phyloP scores from a whole-genome alignment of 1,140 invertebrate genomes.

The Chrysoperla carnea region DNA sequence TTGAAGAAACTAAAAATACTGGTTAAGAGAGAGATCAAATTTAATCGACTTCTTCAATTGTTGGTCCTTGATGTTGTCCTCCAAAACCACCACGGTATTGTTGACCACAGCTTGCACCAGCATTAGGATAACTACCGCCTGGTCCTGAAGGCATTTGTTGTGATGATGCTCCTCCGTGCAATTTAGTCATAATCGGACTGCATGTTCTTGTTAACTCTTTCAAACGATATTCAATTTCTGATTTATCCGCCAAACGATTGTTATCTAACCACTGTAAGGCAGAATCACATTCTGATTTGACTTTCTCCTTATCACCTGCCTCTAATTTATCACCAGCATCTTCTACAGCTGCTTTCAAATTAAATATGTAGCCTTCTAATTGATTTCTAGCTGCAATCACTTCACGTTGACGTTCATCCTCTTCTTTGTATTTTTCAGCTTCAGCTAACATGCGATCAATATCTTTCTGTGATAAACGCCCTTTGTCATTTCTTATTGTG shows the following conservation, averaged over 20 bases:
- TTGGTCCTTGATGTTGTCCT: slow-evolving; percentile 29
- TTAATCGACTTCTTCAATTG: slow-evolving; percentile 48
- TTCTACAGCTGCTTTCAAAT: slow-evolving; percentile 53
- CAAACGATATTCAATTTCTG: slow-evolving; percentile 56
- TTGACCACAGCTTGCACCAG: slow-evolving; percentile 25
- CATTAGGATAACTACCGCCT: slow-evolving; percentile 13
- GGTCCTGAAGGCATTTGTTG: neutral
- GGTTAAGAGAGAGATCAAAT: neutral
- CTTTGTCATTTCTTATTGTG: slow-evolving; percentile 86
- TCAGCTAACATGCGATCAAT: slow-evolving; percentile 81
- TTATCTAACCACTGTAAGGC: slow-evolving; percentile 38
- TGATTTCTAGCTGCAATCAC: slow-evolving; percentile 55
- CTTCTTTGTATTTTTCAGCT: slow-evolving; percentile 48
- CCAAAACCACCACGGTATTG: slow-evolving; percentile 14
- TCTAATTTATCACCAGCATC: slow-evolving; percentile 40
- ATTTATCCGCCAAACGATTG: slow-evolving; percentile 52
- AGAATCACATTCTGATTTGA: slow-evolving; percentile 33
- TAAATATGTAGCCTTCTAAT: slow-evolving; percentile 68
- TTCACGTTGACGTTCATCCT: slow-evolving; percentile 45
- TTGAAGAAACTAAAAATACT: too few species aligned
- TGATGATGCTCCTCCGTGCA: slow-evolving; percentile 32
- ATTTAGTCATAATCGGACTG: slow-evolving; percentile 55
- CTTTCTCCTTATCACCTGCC: slow-evolving; percentile 36
- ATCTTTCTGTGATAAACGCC: slow-evolving; percentile 73
- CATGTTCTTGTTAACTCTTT: slow-evolving; percentile 54